These are phyloP conservation scores for Akabosia matsudoensis DNA, from an alignment of 1,140 invertebrate species.

Conservation along the genomic window DNA sequence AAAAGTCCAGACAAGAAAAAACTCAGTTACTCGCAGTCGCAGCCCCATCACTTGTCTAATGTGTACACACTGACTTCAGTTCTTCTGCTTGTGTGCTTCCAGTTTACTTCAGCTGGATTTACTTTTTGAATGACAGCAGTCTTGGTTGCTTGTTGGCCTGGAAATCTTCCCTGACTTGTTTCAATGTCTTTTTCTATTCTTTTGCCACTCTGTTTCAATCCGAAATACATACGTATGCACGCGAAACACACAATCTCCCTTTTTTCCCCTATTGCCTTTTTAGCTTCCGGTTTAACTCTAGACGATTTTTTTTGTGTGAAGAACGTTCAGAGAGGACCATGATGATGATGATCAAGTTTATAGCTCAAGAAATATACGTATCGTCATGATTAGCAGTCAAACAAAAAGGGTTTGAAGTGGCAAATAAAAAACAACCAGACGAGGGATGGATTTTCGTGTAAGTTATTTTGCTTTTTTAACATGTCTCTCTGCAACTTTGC, in stretches of 20 bases:
- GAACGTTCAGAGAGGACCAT: not conserved
- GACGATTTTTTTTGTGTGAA: no score
- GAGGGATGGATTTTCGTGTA: no score
- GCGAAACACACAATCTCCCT: not conserved
- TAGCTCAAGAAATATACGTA: not conserved
- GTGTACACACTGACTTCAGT: not conserved
- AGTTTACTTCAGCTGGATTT: conserved; percentile 23
- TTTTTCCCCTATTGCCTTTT: not conserved
- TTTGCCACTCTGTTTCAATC: not conserved
- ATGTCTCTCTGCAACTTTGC: no score
- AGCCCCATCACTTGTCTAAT: no score
- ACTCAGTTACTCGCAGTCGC: no score
- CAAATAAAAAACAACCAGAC: no score
- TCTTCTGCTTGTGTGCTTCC: conserved; percentile 10
- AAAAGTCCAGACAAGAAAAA: no score
- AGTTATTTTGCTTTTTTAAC: no score
- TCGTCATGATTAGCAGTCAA: not conserved
- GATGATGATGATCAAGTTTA: not conserved
- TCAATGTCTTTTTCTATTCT: not conserved
- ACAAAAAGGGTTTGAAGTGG: no score
- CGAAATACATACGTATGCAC: not conserved
- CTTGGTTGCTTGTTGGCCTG: not conserved
- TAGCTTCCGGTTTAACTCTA: not conserved
- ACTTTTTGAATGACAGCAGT: conserved; percentile 13
- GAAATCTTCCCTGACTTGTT: not conserved